Base-by-base conservation (phyloP, 1,140 invertebrate species). In the Drosophila pectinifera region DNA sequence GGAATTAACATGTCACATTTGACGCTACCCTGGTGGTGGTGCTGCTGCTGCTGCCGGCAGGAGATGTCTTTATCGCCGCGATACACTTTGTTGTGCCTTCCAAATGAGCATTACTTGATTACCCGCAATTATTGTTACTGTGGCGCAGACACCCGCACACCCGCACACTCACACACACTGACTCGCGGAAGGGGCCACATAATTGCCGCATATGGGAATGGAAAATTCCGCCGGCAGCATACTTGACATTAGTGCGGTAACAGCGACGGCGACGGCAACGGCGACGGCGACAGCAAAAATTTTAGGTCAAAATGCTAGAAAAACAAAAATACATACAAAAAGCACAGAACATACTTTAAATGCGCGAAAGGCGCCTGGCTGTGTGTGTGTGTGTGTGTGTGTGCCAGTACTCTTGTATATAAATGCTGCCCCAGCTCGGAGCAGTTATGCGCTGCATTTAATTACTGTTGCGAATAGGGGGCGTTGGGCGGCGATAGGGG, bases 1-100 rank as follows among this genome's bases (percentile, higher is more conserved):
- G 80, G 77, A 89, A 89, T 89, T 89, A 89, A 90, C 80, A 89
- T 89, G 84, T 74, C 85, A 89, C 84, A 89, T 89, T 84, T 89
- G 84, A 80, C 65, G 74, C 62, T 20, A 24, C 39, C 28, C 51
- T 13, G 34, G 18, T 43, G 24, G 26, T 24, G 36, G 22, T 22
- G 22, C 22, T 22, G 22, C 22, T 22, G 22, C 22, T 22, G 22
- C 22, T 22, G 22, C 22, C 22, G 22, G 24, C 57, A 28, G 49
- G 53, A 57, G 53, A 77, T 84, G 73, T 77, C 77, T 85, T 67
- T 76, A 83, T 86, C 82, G 77, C 51, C 53, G 56, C 45, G 48
- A 62, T 75, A 73, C 81, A 78, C 46, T 74, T 74, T 61, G 48
- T 53, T 73, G 51, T 83, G 84, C 68, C 78, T 68, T 68, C 63